Base-by-base conservation (phyloP, 2,888 invertebrate species). In the Lypha dubia region DNA sequence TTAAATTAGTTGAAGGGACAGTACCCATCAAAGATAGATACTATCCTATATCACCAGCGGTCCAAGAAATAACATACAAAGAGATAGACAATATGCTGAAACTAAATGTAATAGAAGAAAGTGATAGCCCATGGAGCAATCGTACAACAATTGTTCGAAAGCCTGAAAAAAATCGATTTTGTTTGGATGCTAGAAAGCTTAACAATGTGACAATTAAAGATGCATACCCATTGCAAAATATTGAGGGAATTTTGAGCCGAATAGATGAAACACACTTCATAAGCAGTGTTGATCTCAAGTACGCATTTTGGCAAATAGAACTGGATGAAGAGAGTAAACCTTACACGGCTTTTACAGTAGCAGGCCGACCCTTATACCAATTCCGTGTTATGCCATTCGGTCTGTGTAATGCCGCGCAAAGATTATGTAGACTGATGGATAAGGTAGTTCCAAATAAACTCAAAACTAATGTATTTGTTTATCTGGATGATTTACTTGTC, bases 101-200 rank as follows among this genome's bases (percentile, higher is more conserved):
- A 7, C 35, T 67, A 3, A 46, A 46, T 0, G 65, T 65, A 13
- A 65, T 65, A 0, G 46, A 65, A 17, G 11, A n/a, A 20, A 49
- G 46, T 32, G 65, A 49, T 5, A 65, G 65, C 7, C 46, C 46
- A 13, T 63, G 63, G 63, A 32, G 15, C 20, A 67, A 67, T 22
- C 28, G 67, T 0, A 67, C 67, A 3, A 65, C 65, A 0, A 17
- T 60, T 17, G 17, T 65, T 13, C 11, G 32, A 20, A 51, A 67
- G 9, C 51, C 35, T 0, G 51, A 20, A 15, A 67, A 67, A 22
- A 20, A 35, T 4, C 11, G 49, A 9, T 67, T 67, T 35, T 67
- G 49, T 9, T 6, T 67, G n/a, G 67, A 67, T 20, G 67, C 35
- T 8, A 3, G 67, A 8, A 67, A 67, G 28, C 28, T 49, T 2